Evolutionary conservation across 2,797 vertebrate genomes (phyloP).

Genomic region (Sarcophilus harrisii): DNA sequence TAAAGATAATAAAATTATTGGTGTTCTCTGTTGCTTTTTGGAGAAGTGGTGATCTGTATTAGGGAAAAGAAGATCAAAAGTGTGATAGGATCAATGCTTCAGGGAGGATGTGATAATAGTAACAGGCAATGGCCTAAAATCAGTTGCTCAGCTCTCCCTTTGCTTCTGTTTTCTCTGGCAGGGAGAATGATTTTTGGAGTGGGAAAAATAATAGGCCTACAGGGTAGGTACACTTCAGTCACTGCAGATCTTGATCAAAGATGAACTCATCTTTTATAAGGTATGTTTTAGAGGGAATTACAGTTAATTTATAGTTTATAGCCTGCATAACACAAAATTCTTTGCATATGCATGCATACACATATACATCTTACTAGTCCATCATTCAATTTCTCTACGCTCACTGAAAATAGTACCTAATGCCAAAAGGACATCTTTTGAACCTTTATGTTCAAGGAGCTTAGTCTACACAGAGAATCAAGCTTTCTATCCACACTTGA

Average conservation of each 20-base stretch:
- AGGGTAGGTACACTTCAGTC: neutral
- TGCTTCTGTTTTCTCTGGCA: neutral
- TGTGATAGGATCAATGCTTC: neutral
- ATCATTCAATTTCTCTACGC: constrained; percentile 20
- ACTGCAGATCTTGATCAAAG: neutral
- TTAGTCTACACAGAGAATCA: constrained; percentile 55
- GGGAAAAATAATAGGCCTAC: neutral
- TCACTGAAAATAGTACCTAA: constrained; percentile 33
- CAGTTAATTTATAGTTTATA: neutral
- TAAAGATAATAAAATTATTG: neutral
- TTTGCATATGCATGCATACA: neutral
- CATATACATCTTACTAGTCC: neutral
- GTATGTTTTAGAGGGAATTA: neutral
- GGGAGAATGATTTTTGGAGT: neutral
- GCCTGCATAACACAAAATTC: neutral
- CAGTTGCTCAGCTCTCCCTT: neutral
- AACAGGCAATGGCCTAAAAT: neutral
- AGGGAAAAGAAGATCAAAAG: neutral
- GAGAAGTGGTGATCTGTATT: neutral
- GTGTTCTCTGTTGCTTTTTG: neutral
- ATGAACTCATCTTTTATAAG: neutral
- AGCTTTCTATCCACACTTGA: constrained; percentile 44
- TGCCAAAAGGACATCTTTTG: constrained; percentile 50
- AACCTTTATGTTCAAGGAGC: constrained; percentile 58
- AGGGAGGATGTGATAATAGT: neutral